Base-by-base conservation (phyloP, 2,797 vertebrate species). In the Falco concolor region DNA sequence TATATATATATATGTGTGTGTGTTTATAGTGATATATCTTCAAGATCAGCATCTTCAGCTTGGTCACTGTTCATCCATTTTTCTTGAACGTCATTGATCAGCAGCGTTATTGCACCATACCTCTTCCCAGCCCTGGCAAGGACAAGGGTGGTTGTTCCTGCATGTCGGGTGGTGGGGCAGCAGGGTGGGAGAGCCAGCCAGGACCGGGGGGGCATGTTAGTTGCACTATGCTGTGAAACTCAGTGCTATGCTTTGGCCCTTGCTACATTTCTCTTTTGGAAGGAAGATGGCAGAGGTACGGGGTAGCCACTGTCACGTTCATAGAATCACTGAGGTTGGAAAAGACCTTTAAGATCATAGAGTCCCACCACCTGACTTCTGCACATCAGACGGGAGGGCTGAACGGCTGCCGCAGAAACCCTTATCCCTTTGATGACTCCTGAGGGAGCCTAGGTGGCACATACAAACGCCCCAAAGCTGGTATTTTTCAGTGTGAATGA, bases 301-400 rank as follows among this genome's bases (percentile, higher is more conserved):
- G 5, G 9, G 32, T 5, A 17, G 13, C 40, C 2, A 0, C 12
- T 13, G 40, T n/a, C 2, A 0, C 1, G 1, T 6, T 40, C 40
- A 19, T 44, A 34, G 60, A 28, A 28, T 13, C 19, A 2, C 0
- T 28, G 13, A 4, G 14, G 60, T 1, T 34, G 42, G 42, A 40
- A 42, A 49, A 65, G 60, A 42, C 69, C 50, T n/a, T 50, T 42
- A 13, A 40, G 68, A 10, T 11, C 22, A 28, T 42, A 5, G 3
- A 25, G 50, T 6, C 22, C 40, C 22, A 1, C 49, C 40, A 16
- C 40, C 40, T 13, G 15, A 64, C 44, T 18, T 44, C 44, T 44
- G 18, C 18, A 44, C 44, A 19, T 44, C 17, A 44, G 44, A 44
- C 44, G 44, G 44, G 44, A 44, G 44, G 18, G 44, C 44, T 44